Percentiles rank a stretch among this genome's conserved stretches.
These are phyloP conservation scores for Cnemophilus loriae DNA, from an alignment of 2,113 vertebrate genomes.

Conservation along the genomic window DNA sequence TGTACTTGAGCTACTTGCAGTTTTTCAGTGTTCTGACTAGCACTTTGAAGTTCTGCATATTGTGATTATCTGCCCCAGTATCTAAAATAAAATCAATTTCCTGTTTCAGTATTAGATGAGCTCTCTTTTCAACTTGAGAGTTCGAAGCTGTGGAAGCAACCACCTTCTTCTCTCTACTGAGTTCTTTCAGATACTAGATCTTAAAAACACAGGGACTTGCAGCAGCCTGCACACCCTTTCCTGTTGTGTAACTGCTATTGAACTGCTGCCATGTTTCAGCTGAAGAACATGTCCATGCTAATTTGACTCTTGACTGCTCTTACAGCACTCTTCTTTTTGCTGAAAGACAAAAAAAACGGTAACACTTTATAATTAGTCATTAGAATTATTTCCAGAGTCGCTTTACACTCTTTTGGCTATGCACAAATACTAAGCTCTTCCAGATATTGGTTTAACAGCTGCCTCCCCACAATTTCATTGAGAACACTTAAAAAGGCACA, in stretches of 20 bases:
- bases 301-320: neutral
- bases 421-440: neutral
- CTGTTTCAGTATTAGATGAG: neutral
- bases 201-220: neutral
- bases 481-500: neutral
- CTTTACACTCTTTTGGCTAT: neutral
- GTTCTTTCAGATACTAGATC: neutral
- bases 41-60: neutral
- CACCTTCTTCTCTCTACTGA: neutral
- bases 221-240: neutral
- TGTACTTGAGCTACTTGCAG: neutral
- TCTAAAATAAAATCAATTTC: neutral
- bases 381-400: neutral
- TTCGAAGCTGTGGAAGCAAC: neutral
- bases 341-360: neutral
- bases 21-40: neutral
- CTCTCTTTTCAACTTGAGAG: neutral
- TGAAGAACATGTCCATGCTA: neutral
- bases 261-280: neutral
- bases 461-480: neutral
- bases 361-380: neutral
- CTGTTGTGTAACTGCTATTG: neutral
- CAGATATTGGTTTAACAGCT: neutral
- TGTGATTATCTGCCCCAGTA: too few relatives aligned
- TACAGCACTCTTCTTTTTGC: neutral